Percentiles rank a stretch among this genome's conserved stretches.
Conservation (phyloP, 2,888 invertebrate species). For the Drosophila prostipennis region DNA sequence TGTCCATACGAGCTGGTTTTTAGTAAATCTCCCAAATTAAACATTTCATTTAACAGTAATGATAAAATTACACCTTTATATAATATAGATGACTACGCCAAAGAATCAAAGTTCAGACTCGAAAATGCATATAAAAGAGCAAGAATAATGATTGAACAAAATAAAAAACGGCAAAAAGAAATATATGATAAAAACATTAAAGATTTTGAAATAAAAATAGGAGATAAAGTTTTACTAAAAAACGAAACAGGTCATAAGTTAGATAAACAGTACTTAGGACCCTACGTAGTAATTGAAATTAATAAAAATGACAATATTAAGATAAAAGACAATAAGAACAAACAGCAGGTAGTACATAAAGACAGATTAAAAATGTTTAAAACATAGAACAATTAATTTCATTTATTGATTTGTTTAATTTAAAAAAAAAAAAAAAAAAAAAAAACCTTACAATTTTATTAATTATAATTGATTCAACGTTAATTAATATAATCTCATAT, state of each 20-base stretch:
- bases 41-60: background rate
- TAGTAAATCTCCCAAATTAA: background rate
- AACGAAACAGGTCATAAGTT: conserved; percentile 1
- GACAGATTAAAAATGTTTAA: background rate
- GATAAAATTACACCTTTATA: background rate
- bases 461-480: background rate
- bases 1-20: background rate
- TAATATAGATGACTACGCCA: background rate
- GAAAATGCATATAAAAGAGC: too few relatives aligned
- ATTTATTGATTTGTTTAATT: too few relatives aligned
- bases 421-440: too few relatives aligned
- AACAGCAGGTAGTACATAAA: too few relatives aligned
- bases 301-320: too few relatives aligned
- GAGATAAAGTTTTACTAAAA: background rate
- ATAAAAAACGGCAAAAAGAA: too few relatives aligned
- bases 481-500: background rate
- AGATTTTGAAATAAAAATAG: background rate
- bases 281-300: too few relatives aligned
- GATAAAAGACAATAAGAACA: too few relatives aligned
- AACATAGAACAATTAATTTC: background rate
- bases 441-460: background rate
- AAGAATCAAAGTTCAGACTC: too few relatives aligned
- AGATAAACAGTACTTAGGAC: background rate
- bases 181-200: too few relatives aligned
- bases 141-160: too few relatives aligned